A percentile compares a stretch with the other conserved stretches of the same genome.
Evolutionary conservation across 2,888 invertebrate species (phyloP).

Genomic region (Hydropsyche betteni): DNA sequence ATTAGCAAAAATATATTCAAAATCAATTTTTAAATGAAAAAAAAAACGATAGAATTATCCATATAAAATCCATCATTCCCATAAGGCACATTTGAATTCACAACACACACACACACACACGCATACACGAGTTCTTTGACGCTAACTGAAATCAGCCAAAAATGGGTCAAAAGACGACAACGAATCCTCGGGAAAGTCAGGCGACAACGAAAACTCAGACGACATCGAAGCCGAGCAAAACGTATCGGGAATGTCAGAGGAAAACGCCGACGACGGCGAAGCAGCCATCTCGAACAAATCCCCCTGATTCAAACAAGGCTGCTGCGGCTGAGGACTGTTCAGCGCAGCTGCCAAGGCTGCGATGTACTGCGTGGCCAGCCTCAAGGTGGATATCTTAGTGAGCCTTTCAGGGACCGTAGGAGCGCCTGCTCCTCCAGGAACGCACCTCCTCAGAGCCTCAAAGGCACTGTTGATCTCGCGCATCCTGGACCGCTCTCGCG

Average conservation of each 20-base stretch:
- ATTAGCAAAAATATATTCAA: no score
- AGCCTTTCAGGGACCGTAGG: conserved; percentile 62
- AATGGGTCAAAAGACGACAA: conserved; percentile 69
- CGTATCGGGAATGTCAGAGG: conserved; percentile 55
- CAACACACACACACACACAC: neutral
- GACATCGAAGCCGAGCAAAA: conserved; percentile 53
- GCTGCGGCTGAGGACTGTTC: conserved; percentile 52
- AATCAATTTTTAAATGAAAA: no score
- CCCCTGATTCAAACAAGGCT: conserved; percentile 47
- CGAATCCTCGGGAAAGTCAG: conserved; percentile 65
- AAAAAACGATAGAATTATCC: no score
- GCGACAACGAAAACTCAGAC: conserved; percentile 57
- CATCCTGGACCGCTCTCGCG: conserved; percentile 73
- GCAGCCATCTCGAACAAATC: conserved; percentile 27
- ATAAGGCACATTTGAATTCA: no score
- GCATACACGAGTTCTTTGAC: no score
- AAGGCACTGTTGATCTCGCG: conserved; percentile 75
- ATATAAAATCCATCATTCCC: no score
- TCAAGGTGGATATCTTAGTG: conserved; percentile 74
- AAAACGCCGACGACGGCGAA: conserved; percentile 35
- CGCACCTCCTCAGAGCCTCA: conserved; percentile 68
- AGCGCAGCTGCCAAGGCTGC: conserved; percentile 59
- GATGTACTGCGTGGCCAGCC: conserved; percentile 75
- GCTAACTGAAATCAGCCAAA: conserved; percentile 61
- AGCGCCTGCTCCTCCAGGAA: conserved; percentile 60